Conservation (phyloP, 2,888 invertebrate species). For the Drosophila melanosoma region DNA sequence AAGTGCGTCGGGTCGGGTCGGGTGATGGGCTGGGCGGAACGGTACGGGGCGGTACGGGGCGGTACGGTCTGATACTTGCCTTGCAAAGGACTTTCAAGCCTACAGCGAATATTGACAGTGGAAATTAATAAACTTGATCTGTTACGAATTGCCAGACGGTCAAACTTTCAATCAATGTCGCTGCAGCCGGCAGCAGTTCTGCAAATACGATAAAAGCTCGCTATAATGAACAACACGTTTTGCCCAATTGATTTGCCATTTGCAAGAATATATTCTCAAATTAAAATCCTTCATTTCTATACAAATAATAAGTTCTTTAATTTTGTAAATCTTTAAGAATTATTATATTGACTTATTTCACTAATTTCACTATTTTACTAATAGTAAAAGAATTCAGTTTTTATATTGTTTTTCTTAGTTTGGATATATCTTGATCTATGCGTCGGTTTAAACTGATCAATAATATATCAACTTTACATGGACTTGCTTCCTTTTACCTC, state of each 20-base stretch:
- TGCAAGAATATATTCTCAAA: neutral
- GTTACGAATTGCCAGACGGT: conserved; percentile 72
- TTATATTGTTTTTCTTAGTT: no score
- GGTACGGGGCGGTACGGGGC: neutral
- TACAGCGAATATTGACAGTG: conserved; percentile 65
- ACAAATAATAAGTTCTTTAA: no score
- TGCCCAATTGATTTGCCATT: neutral
- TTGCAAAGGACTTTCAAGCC: conserved; percentile 57
- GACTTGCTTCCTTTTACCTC: neutral
- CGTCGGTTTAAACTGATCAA: no score
- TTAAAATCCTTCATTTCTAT: neutral
- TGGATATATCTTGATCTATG: no score
- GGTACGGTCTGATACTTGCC: conserved; percentile 6
- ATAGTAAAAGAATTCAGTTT: no score
- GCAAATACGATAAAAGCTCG: conserved; percentile 8
- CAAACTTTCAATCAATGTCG: conserved; percentile 45
- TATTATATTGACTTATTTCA: no score
- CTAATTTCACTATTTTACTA: no score
- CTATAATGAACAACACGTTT: neutral
- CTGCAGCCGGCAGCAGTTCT: conserved; percentile 20
- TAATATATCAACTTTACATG: neutral
- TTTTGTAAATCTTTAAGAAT: no score
- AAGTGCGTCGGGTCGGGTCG: conserved; percentile 17
- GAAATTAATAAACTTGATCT: conserved; percentile 80
- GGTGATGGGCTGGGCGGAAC: neutral